Evolutionary conservation across 1,140 invertebrate genomes (phyloP).

Genomic region (Plodia interpunctella): DNA sequence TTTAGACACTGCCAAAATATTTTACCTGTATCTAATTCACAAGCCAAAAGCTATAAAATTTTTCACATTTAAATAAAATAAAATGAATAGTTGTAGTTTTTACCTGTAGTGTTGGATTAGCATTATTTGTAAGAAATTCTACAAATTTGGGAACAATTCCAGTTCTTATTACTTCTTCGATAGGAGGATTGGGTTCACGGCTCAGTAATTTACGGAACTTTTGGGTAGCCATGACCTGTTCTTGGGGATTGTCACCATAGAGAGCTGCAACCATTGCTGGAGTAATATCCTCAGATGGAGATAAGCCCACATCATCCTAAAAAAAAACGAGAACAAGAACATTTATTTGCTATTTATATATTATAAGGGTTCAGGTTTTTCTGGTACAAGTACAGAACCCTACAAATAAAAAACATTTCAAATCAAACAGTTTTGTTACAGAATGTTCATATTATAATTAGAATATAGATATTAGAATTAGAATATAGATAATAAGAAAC

Average conservation of each 20-base stretch:
- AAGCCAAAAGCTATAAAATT: too few relatives aligned
- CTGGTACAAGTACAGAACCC: too few relatives aligned
- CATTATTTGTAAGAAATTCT: conserved; percentile 91
- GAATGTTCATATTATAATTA: too few relatives aligned
- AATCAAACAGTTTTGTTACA: too few relatives aligned
- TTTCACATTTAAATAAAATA: too few relatives aligned
- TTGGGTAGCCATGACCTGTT: conserved; percentile 94
- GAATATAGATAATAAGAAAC: neutral
- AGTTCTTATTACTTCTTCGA: conserved; percentile 98
- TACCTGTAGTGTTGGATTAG: conserved; percentile 92
- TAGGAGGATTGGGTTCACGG: conserved; percentile 97
- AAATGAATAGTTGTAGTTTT: too few relatives aligned
- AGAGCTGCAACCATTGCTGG: conserved; percentile 90
- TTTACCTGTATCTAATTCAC: too few relatives aligned
- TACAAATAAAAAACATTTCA: too few relatives aligned
- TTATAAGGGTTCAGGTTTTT: too few relatives aligned
- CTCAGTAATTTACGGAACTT: conserved; percentile 97
- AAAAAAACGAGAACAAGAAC: conserved; percentile 18
- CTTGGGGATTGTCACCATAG: conserved; percentile 87
- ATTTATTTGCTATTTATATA: too few relatives aligned
- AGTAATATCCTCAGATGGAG: conserved; percentile 78
- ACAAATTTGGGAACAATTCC: conserved; percentile 98
- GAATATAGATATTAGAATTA: neutral
- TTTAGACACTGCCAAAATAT: too few relatives aligned
- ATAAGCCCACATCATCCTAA: conserved; percentile 55